A percentile compares a stretch with the other conserved stretches of the same genome.
phyloP scores from a whole-genome alignment of 2,113 vertebrate species.

The Campylomormyrus tamandua region DNA sequence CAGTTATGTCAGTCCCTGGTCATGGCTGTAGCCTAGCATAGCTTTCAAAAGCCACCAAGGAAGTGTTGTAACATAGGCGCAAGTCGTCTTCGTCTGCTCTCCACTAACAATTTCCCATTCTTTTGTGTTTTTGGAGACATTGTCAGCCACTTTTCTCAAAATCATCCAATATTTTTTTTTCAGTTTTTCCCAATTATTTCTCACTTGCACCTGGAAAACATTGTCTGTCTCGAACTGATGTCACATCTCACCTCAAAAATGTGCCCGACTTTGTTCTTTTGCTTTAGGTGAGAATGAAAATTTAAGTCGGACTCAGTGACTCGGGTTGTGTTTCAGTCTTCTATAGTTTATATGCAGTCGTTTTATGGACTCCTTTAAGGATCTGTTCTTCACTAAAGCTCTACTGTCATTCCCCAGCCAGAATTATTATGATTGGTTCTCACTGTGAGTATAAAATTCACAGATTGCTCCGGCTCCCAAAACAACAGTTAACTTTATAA shows the following conservation, averaged over 20 bases:
- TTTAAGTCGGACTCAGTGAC: neutral
- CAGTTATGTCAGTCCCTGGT: neutral
- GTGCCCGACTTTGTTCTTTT: neutral
- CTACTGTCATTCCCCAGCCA: neutral
- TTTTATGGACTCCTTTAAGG: neutral
- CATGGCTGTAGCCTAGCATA: neutral
- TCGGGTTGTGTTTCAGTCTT: neutral
- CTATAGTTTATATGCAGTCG: neutral
- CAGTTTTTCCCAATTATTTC: neutral
- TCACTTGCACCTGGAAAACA: neutral
- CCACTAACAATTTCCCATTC: neutral
- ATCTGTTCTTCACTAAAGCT: neutral
- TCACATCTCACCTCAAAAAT: neutral
- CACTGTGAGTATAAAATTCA: neutral
- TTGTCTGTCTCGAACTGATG: neutral
- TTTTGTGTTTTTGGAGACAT: neutral
- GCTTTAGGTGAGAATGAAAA: neutral
- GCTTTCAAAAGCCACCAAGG: neutral
- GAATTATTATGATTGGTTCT: neutral
- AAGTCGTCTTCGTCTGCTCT: neutral
- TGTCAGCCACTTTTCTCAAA: neutral
- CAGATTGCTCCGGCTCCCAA: neutral
- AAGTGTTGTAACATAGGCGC: neutral
- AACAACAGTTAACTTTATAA: slow-evolving; percentile 2
- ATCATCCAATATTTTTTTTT: neutral